A percentile compares a stretch with the other conserved stretches of the same genome.
phyloP scores from a whole-genome alignment of 2,888 invertebrate species.

The Acanthoscelides obtectus region DNA sequence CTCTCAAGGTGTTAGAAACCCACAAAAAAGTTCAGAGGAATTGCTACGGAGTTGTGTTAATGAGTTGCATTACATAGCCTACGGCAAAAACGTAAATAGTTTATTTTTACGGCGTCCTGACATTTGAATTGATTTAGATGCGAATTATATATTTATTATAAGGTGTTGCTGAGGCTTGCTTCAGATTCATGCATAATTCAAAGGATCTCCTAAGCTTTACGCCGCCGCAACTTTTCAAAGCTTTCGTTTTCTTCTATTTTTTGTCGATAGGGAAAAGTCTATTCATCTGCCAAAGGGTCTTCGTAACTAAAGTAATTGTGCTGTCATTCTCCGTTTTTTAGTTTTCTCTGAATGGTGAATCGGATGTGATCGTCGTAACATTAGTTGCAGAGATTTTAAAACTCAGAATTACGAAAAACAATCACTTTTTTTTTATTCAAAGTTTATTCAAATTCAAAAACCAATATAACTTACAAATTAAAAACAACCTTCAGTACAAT shows the following conservation, averaged over 20 bases:
- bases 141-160: not conserved
- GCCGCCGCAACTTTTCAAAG: not conserved
- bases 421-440: too few species aligned
- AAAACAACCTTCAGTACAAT: too few species aligned
- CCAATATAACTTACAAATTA: too few species aligned
- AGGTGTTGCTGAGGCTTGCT: not conserved
- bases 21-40: too few species aligned
- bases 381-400: too few species aligned
- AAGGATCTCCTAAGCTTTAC: not conserved
- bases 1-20: too few species aligned
- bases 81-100: not conserved
- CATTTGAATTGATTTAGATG: constrained; percentile 6
- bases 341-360: too few species aligned
- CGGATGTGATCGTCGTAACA: too few species aligned
- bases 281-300: not conserved
- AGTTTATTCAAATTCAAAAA: too few species aligned
- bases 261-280: not conserved
- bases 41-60: too few species aligned
- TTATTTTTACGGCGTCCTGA: not conserved
- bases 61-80: too few species aligned
- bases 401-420: too few species aligned
- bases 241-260: not conserved
- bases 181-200: not conserved
- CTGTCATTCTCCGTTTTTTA: not conserved
- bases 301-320: not conserved